These are phyloP conservation scores for Centropyge bicolor DNA, from an alignment of 2,797 vertebrate genomes.

Conservation along the genomic window DNA sequence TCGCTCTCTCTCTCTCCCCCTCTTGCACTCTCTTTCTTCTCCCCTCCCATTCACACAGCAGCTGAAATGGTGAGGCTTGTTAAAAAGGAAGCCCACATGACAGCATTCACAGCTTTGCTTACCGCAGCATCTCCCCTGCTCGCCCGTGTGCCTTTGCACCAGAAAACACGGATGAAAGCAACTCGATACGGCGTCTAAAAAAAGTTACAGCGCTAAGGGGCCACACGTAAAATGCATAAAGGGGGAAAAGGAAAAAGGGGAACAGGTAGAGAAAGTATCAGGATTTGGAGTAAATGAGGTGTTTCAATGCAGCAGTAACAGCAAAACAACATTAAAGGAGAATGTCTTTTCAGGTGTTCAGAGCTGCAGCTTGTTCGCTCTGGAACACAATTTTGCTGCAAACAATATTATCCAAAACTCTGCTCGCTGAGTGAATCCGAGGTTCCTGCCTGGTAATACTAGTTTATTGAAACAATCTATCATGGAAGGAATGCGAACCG, in stretches of 20 bases:
- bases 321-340: slow-evolving; percentile 48
- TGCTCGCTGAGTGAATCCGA: slow-evolving; percentile 42
- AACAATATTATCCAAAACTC: slow-evolving; percentile 52
- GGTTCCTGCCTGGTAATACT: slow-evolving; percentile 32
- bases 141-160: slow-evolving; percentile 56
- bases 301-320: slow-evolving; percentile 41
- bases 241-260: not conserved
- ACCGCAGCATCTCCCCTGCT: slow-evolving; percentile 66
- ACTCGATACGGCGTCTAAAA: slow-evolving; percentile 29
- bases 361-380: slow-evolving; percentile 6
- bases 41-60: slow-evolving; percentile 71
- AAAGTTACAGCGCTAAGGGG: slow-evolving; percentile 34
- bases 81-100: slow-evolving; percentile 74
- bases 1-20: slow-evolving; percentile 22
- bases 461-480: slow-evolving; percentile 59
- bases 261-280: slow-evolving; percentile 7
- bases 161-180: slow-evolving; percentile 64
- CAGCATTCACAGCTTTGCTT: slow-evolving; percentile 74
- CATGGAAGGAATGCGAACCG: slow-evolving; percentile 19
- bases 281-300: slow-evolving; percentile 53
- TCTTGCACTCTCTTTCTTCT: slow-evolving; percentile 24
- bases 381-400: slow-evolving; percentile 24
- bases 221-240: slow-evolving; percentile 25
- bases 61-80: slow-evolving; percentile 80
- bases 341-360: slow-evolving; percentile 17